Base-by-base conservation (phyloP, 2,888 invertebrate species). In the Ecliptopera silaceata region DNA sequence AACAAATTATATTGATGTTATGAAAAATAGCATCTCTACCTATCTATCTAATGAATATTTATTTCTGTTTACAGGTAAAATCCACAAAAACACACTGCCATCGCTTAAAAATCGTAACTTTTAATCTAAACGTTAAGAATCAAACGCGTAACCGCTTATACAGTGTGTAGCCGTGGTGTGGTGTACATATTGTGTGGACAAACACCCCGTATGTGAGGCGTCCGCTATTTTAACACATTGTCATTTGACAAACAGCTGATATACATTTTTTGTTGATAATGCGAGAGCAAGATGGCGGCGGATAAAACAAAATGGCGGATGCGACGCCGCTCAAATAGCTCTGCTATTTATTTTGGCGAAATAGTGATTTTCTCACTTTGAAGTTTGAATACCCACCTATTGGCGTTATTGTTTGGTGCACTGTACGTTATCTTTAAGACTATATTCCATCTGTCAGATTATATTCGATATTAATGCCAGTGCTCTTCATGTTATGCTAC, bases 1-100 rank as follows among this genome's bases (percentile, higher is more conserved):
- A n/a, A n/a, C n/a, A n/a, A n/a, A 20, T 20, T 20, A 20, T 20
- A 20, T 20, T 20, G 20, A 20, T 20, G 20, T n/a, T n/a, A 20
- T 20, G 20, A 20, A 4, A 4, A 4, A 20, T 20, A 20, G 20
- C 4, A 20, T 4, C 20, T 4, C 20, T n/a, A n/a, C 20, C 20
- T 20, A 4, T 20, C 3, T 4, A 2, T n/a, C 17, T 12, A 49
- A 12, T 39, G 32, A 26, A 18, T 11, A 51, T 63, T 43, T 58
- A 38, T 53, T 51, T 48, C 67, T 53, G 63, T 69, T 78, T 82
- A 39, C 88, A 90, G 90, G 82, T 88, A 82, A 76, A 68, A 74
- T 76, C 72, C 72, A 79, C 77, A 77, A 75, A 74, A 72, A 71
- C 72, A 78, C 89, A 90, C 90, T 91, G 91, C 91, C 91, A 91